phyloP scores from a whole-genome alignment of 2,113 vertebrate species.

The Macrotis lagotis region DNA sequence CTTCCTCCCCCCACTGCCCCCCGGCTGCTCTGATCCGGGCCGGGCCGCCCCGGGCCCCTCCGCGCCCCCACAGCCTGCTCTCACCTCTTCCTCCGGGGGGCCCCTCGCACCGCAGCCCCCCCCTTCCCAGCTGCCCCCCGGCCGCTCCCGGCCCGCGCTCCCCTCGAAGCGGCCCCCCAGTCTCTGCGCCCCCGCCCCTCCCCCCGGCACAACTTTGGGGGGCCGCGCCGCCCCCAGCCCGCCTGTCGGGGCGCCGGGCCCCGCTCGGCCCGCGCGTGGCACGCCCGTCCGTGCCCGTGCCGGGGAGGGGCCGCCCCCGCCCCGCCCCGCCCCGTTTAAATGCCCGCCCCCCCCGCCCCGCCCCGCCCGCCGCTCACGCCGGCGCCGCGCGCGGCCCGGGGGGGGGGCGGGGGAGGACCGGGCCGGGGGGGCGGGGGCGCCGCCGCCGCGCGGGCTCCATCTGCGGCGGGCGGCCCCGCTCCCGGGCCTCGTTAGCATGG shows the following conservation, averaged over 20 bases:
- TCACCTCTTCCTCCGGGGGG: conserved; percentile 2
- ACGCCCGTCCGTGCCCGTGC: neutral
- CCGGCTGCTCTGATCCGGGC: too few species aligned
- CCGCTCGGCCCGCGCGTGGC: neutral
- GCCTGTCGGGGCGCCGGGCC: conserved; percentile 74
- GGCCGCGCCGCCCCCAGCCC: too few species aligned
- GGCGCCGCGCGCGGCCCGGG: too few species aligned
- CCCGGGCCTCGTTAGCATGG: conserved; percentile 90
- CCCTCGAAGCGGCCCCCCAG: neutral
- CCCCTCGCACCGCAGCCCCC: neutral
- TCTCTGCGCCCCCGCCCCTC: neutral
- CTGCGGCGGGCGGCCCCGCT: conserved; percentile 79
- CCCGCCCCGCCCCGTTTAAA: neutral
- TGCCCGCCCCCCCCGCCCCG: neutral
- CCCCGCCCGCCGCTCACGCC: neutral
- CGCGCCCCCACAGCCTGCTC: neutral
- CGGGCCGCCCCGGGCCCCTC: neutral
- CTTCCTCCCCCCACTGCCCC: neutral
- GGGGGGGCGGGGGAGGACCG: neutral
- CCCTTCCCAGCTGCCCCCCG: neutral
- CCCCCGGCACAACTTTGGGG: neutral
- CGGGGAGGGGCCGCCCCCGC: neutral
- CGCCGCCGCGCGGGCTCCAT: neutral
- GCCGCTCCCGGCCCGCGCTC: neutral
- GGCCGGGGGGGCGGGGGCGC: neutral